phyloP scores from a whole-genome alignment of 1,140 invertebrate genomes.

The Ceratitis capitata region DNA sequence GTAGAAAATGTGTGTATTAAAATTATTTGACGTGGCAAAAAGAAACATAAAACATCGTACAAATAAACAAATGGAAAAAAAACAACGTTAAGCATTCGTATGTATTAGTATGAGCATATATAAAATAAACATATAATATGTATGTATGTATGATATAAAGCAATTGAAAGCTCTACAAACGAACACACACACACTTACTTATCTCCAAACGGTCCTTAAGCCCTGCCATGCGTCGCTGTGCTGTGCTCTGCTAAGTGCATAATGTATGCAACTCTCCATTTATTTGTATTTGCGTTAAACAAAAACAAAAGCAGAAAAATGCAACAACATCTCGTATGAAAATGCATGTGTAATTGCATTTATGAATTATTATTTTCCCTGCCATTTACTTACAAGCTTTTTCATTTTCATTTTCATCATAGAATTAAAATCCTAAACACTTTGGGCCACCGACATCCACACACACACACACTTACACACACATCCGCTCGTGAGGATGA shows the following conservation, averaged over 20 bases:
- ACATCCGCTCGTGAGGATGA: too few relatives aligned
- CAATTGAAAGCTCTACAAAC: not conserved
- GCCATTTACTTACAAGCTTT: not conserved
- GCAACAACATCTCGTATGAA: not conserved
- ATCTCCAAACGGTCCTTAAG: not conserved
- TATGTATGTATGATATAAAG: not conserved
- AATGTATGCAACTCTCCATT: not conserved
- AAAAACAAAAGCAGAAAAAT: not conserved
- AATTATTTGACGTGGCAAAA: not conserved
- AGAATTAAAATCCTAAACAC: not conserved
- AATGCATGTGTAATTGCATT: not conserved
- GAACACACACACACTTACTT: not conserved
- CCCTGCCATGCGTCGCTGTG: not conserved
- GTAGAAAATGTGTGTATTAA: slow-evolving; percentile 25
- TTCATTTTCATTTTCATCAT: not conserved
- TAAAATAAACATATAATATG: not conserved
- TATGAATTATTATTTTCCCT: slow-evolving; percentile 21
- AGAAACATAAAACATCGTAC: not conserved
- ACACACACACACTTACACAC: too few relatives aligned
- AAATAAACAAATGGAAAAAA: not conserved
- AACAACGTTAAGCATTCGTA: not conserved
- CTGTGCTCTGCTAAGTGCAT: not conserved
- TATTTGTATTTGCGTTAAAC: not conserved
- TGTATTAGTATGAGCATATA: not conserved
- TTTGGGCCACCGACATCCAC: not conserved